These are phyloP conservation scores for Chroicocephalus ridibundus DNA, from an alignment of 2,113 vertebrate species.

Conservation along the genomic window DNA sequence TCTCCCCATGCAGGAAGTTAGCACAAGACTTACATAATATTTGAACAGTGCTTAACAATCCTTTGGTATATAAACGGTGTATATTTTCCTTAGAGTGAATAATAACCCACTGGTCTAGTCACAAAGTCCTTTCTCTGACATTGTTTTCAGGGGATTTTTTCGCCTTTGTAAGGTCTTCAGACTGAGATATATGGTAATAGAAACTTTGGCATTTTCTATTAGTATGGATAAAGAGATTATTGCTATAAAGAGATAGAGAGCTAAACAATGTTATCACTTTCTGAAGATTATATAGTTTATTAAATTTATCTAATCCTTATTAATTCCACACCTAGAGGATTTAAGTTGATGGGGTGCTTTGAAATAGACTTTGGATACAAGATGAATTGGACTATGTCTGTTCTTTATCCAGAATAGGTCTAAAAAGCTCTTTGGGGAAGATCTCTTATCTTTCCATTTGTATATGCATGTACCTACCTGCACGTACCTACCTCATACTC, in stretches of 20 bases:
- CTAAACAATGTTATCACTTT: conserved; percentile 55
- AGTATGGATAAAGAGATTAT: conserved; percentile 37
- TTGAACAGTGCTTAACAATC: neutral
- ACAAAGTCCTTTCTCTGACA: neutral
- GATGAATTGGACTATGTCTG: neutral
- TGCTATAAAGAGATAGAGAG: neutral
- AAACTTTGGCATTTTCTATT: conserved; percentile 30
- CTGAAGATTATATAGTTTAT: conserved; percentile 52
- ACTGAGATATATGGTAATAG: neutral
- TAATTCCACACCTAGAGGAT: conserved; percentile 57
- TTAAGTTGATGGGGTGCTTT: conserved; percentile 20
- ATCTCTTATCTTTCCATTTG: neutral
- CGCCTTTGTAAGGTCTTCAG: neutral
- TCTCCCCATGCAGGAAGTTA: neutral
- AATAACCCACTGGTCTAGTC: neutral
- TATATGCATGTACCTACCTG: fast-evolving
- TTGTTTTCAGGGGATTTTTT: neutral
- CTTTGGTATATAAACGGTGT: neutral
- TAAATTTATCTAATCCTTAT: conserved; percentile 59
- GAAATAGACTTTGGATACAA: conserved; percentile 1
- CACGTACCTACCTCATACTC: fast-evolving
- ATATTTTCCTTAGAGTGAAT: neutral
- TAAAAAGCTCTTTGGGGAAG: neutral
- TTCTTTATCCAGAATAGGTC: neutral
- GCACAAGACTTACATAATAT: neutral